These are phyloP conservation scores for Andrena trimmerana DNA, from an alignment of 2,888 invertebrate species.

Conservation along the genomic window DNA sequence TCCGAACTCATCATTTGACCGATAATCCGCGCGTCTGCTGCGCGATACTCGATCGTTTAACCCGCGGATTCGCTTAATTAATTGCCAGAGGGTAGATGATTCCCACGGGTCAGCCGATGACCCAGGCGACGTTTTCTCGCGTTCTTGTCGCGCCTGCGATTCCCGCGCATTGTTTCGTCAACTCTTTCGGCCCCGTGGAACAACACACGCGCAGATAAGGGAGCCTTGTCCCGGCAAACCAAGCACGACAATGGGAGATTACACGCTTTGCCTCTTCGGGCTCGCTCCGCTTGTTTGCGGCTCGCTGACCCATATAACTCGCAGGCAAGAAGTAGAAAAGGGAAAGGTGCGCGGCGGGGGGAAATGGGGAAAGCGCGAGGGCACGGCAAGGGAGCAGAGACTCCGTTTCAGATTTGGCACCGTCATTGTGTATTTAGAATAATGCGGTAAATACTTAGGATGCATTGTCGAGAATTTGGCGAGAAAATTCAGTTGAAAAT, in stretches of 20 bases:
- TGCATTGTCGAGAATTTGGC: too few relatives aligned
- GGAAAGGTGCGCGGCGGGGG: not conserved
- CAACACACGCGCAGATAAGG: slow-evolving; percentile 15
- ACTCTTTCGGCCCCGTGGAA: not conserved
- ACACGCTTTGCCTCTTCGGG: not conserved
- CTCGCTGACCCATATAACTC: slow-evolving; percentile 7
- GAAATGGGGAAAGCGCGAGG: not conserved
- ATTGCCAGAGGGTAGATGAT: slow-evolving; percentile 4
- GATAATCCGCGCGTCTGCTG: slow-evolving; percentile 21
- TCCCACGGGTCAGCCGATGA: slow-evolving; percentile 33
- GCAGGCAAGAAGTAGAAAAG: not conserved
- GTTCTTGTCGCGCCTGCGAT: slow-evolving; percentile 13
- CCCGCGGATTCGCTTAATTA: slow-evolving; percentile 27
- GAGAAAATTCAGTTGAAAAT: too few relatives aligned
- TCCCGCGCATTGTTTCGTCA: slow-evolving; percentile 22
- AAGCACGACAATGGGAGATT: slow-evolving; percentile 18
- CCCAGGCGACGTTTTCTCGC: slow-evolving; percentile 16
- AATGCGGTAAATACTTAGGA: too few relatives aligned
- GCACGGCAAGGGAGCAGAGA: not conserved
- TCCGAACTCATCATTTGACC: too few relatives aligned
- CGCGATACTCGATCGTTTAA: slow-evolving; percentile 18
- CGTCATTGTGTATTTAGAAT: too few relatives aligned
- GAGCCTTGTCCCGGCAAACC: not conserved
- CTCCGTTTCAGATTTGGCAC: not conserved
- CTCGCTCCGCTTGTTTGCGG: slow-evolving; percentile 6